Evolutionary conservation across 2,888 invertebrate species (phyloP).

Genomic region (Athrips mouffetella): DNA sequence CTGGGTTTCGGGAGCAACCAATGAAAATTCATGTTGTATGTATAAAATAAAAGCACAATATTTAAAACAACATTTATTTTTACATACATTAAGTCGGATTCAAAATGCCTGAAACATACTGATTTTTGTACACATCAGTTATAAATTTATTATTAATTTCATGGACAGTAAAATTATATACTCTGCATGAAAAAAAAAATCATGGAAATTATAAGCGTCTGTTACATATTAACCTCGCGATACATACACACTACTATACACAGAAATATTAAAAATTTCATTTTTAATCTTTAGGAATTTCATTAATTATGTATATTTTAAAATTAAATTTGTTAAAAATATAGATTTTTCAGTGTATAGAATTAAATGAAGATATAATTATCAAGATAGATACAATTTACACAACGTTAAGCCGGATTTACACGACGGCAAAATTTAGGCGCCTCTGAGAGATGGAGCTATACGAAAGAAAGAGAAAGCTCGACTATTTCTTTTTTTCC

Average conservation of each 20-base stretch:
- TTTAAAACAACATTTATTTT: constrained; percentile 79
- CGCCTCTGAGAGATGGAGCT: too few species aligned
- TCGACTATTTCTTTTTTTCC: too few species aligned
- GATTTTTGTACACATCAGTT: constrained; percentile 76
- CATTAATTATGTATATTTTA: constrained; percentile 69
- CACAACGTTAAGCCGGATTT: too few species aligned
- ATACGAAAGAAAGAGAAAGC: too few species aligned
- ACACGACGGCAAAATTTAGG: too few species aligned
- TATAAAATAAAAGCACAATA: constrained; percentile 62
- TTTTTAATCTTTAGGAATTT: constrained; percentile 73
- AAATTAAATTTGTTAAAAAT: constrained; percentile 75
- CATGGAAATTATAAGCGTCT: constrained; percentile 60
- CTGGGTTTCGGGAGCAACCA: background rate
- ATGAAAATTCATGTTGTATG: too few species aligned
- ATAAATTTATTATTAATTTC: constrained; percentile 63
- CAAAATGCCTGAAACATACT: constrained; percentile 78
- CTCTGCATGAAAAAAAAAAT: constrained; percentile 60
- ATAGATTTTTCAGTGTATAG: constrained; percentile 68
- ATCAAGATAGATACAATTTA: constrained; percentile 45
- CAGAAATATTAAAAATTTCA: constrained; percentile 71
- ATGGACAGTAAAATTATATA: constrained; percentile 69
- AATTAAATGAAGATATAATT: constrained; percentile 60
- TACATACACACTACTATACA: constrained; percentile 69
- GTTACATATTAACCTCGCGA: constrained; percentile 56
- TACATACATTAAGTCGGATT: constrained; percentile 79